Base-by-base conservation (phyloP, 2,113 vertebrate genomes). In the Haemorhous mexicanus region DNA sequence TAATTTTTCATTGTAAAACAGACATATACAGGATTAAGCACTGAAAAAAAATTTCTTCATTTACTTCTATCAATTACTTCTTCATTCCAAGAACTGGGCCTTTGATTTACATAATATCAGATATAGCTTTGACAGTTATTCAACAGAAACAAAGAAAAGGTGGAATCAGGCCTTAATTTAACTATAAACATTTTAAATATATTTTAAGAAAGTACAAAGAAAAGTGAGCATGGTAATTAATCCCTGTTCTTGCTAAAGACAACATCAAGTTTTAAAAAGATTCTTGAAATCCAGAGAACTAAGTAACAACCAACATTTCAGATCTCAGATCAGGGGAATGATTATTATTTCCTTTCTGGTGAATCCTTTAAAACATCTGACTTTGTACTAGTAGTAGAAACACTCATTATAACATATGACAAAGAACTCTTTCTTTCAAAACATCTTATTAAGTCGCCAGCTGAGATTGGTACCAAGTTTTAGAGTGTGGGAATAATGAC, bases 281-380 rank as follows among this genome's bases (percentile, higher is more conserved):
- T 46, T 39, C 15, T 69, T 93, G 43, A 77, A 86, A 84, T 37
- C 6, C 37, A 69, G 35, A 81, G 24, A 90, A 35, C 28, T 50
- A 47, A 19, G 30, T 37, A 86, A 21, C 62, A 90, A 39, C 46
- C 26, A 83, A 32, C 7, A 62, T 61, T 64, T 78, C 50, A 87
- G 49, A 87, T 19, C 33, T 76, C 8, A 47, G 28, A 43, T 53
- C 46, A 67, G 22, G 35, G 20, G 15, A 74, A 82, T 61, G 22
- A 94, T 75, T 96, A 81, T 96, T 84, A 7, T 21, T 75, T 90
- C n/a, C 30, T 84, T 78, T 81, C 56, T 95, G 64, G 15, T 68
- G 50, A 83, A 77, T 39, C 24, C 52, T 84, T 95, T 84, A 72
- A 78, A 93, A 84, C 30, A 41, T 79, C 69, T 87, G 84, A 63